phyloP scores from a whole-genome alignment of 2,888 invertebrate genomes.

The Chalcosyrphus nemorum region DNA sequence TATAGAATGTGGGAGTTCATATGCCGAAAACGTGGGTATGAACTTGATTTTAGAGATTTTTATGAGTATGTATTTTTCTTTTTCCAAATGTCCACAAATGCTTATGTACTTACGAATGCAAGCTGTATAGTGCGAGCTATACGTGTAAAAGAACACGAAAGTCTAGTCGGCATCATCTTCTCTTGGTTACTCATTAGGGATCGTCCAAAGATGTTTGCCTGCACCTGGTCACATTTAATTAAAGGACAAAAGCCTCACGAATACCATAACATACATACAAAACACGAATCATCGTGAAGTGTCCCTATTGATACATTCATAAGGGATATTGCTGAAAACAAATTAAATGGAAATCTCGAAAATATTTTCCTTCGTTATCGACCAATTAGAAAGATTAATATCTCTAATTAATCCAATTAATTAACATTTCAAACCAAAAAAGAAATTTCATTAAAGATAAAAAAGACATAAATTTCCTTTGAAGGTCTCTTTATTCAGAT shows the following conservation, averaged over 20 bases:
- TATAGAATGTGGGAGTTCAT: no score
- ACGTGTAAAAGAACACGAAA: no score
- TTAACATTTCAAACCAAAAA: constrained; percentile 21
- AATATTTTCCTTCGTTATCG: constrained; percentile 11
- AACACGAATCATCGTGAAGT: not conserved
- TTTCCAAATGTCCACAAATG: no score
- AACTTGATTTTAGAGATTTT: no score
- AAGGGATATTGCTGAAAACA: not conserved
- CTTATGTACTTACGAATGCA: no score
- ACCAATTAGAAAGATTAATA: constrained; percentile 25
- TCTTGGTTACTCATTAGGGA: no score
- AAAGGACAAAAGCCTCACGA: not conserved
- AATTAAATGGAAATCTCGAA: not conserved
- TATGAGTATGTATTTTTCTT: no score
- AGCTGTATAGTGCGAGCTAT: no score
- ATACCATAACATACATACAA: not conserved
- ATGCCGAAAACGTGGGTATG: no score
- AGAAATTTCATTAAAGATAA: constrained; percentile 7
- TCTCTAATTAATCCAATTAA: constrained; percentile 33
- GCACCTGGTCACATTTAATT: no score
- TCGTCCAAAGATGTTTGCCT: no score
- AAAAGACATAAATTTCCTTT: constrained; percentile 14
- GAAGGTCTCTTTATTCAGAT: not conserved
- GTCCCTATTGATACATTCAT: not conserved
- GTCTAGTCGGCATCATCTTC: no score